A percentile compares a stretch with the other conserved stretches of the same genome.
These are phyloP conservation scores for Mola mola DNA, from an alignment of 2,113 vertebrate species.

Conservation along the genomic window DNA sequence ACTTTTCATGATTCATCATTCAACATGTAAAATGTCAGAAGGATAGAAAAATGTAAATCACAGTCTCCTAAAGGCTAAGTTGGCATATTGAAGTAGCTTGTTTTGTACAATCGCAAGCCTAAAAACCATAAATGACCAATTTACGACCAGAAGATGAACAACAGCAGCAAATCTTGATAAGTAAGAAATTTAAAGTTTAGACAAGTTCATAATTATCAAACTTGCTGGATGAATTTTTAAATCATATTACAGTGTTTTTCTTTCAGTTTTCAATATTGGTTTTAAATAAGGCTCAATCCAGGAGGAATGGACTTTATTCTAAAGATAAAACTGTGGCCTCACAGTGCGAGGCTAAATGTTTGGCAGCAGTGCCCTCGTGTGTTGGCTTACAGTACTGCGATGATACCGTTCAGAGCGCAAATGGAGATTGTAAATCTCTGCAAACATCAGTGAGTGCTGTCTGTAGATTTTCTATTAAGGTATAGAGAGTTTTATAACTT, in stretches of 20 bases:
- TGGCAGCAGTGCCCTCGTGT: constrained; percentile 18
- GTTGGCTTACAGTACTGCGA: no score
- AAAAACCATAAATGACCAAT: background rate
- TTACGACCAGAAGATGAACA: background rate
- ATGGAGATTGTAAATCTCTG: no score
- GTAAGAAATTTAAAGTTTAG: background rate
- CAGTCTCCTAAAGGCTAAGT: background rate
- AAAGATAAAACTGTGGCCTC: background rate
- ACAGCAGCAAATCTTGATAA: background rate
- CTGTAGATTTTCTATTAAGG: no score
- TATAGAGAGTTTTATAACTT: no score
- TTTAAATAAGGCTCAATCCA: background rate
- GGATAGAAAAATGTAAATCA: background rate
- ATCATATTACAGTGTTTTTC: background rate
- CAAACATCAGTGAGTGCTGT: no score
- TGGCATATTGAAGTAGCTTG: background rate
- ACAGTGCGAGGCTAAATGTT: background rate
- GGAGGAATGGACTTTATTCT: background rate
- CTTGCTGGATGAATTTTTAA: no score
- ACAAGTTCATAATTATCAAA: no score
- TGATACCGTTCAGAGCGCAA: no score
- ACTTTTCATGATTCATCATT: no score
- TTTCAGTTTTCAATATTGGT: background rate
- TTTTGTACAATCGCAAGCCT: no score
- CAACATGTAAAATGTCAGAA: background rate